A percentile compares a stretch with the other conserved stretches of the same genome.
Conservation (phyloP, 1,140 invertebrate genomes). For the Anoplolepis gracilipes region DNA sequence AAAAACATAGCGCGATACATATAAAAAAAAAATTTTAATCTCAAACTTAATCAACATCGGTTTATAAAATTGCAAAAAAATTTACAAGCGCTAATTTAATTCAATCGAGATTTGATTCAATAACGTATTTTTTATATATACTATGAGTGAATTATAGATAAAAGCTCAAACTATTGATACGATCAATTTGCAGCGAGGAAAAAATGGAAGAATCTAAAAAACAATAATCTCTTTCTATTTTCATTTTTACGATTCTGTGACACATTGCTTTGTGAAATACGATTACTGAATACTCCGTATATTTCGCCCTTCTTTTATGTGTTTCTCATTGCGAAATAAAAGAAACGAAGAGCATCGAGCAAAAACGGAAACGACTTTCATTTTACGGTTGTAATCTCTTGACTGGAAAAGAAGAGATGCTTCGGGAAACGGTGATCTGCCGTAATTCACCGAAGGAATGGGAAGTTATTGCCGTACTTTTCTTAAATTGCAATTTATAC, state of each 20-base stretch:
- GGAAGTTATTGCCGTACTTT: slow-evolving; percentile 38
- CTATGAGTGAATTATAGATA: not conserved
- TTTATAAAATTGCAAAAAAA: slow-evolving; percentile 10
- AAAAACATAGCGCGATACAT: not conserved
- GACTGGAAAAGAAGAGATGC: slow-evolving; percentile 6
- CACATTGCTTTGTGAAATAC: not conserved
- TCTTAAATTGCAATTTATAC: slow-evolving; percentile 47
- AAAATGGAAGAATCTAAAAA: slow-evolving; percentile 2
- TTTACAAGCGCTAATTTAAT: not conserved
- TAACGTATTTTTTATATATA: not conserved
- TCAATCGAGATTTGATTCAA: not conserved
- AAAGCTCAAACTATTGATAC: slow-evolving; percentile 21
- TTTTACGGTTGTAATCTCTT: slow-evolving; percentile 43
- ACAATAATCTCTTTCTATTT: not conserved
- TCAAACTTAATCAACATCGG: slow-evolving; percentile 11
- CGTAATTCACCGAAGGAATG: slow-evolving; percentile 14
- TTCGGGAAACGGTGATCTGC: not conserved
- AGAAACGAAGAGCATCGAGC: not conserved
- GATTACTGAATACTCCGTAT: not conserved
- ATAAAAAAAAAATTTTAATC: not conserved
- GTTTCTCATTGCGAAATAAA: slow-evolving; percentile 11
- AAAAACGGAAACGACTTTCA: not conserved
- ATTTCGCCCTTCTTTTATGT: not conserved
- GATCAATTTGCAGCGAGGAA: not conserved
- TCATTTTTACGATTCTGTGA: not conserved